Evolutionary conservation across 64 coral and sea anemone species (phyloP), one percentile per base, ranked within the genome.

Genomic region (Actinia tenebrosa): DNA sequence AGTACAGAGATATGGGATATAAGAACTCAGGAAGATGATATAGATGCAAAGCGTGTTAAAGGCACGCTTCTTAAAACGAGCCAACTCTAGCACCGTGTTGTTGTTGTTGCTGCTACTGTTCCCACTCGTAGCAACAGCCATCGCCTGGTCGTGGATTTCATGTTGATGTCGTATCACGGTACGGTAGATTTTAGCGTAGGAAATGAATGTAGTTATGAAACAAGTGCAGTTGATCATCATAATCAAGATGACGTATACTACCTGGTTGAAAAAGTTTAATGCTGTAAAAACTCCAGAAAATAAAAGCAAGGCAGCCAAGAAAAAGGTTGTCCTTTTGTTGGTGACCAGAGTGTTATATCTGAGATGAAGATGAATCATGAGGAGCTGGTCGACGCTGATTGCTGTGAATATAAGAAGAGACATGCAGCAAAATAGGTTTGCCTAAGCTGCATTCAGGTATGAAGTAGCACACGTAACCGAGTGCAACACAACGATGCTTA

Each of bases 281-380:
- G 54, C 30, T 2, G 44, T 19, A 30, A 83, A 53, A 23, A 83
- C 45, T 11, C 46, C 45, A 25, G 80, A 83, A 16, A 83, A 18
- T 19, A 83, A 7, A 83, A 52, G 37, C 20, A 83, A 30, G 8
- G 45, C 80, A 53, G 46, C 45, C 19, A 83, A 58, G 23, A 15
- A 6, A 52, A 52, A 17, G 2, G 23, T 44, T 18, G 13, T 58
- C 19, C 13, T 52, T 10, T 44, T 52, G 45, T 52, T 83, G 45
- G 44, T 83, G 20, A 83, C 80, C 23, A 83, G 2, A 11, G 45
- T 58, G 16, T 83, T 52, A 46, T 83, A 83, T 83, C 80, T 19
- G 25, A 83, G 80, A 25, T 83, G 80, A 83, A 83, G 80, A 54
- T 2, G 80, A 20, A 83, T 23, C 80, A 83, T 54, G 45, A 83